Percentiles rank a stretch among this genome's conserved stretches.
Conservation (phyloP, 1,140 invertebrate species). For the Nasonia longicornis region DNA sequence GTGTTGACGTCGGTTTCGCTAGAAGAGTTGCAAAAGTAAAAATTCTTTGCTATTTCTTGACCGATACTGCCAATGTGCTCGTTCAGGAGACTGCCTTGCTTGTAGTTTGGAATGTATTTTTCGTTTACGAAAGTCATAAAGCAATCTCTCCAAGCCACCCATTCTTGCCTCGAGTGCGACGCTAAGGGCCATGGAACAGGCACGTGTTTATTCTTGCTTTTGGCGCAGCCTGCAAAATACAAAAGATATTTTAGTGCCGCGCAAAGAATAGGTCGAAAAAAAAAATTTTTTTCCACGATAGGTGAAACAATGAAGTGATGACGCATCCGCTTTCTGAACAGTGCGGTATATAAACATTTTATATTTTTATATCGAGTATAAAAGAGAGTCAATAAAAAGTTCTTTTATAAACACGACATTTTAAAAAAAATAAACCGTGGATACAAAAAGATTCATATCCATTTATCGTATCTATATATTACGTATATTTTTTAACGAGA, state of each 20-base stretch:
- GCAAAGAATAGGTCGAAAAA: too few relatives aligned
- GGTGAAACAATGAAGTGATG: too few relatives aligned
- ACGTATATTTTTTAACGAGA: too few relatives aligned
- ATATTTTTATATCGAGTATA: too few relatives aligned
- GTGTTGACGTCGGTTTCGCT: conserved; percentile 35
- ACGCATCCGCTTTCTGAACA: too few relatives aligned
- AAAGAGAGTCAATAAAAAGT: too few relatives aligned
- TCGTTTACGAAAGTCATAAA: conserved; percentile 33
- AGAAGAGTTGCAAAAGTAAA: conserved; percentile 3
- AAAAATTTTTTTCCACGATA: too few relatives aligned
- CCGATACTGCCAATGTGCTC: conserved; percentile 43
- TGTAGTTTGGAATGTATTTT: conserved; percentile 25
- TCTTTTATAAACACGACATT: too few relatives aligned
- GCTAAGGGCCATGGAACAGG: conserved; percentile 6
- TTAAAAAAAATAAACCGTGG: too few relatives aligned
- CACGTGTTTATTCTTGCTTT: conserved; percentile 20
- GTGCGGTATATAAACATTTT: too few relatives aligned
- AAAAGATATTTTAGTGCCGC: neutral
- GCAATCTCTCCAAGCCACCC: conserved; percentile 39
- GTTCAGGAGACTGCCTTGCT: conserved; percentile 25
- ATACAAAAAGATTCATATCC: too few relatives aligned
- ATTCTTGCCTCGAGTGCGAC: conserved; percentile 27
- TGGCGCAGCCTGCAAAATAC: conserved; percentile 11
- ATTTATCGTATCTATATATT: too few relatives aligned
- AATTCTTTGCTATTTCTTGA: conserved; percentile 28